phyloP scores from a whole-genome alignment of 1,140 invertebrate species.

The Coelopa frigida region DNA sequence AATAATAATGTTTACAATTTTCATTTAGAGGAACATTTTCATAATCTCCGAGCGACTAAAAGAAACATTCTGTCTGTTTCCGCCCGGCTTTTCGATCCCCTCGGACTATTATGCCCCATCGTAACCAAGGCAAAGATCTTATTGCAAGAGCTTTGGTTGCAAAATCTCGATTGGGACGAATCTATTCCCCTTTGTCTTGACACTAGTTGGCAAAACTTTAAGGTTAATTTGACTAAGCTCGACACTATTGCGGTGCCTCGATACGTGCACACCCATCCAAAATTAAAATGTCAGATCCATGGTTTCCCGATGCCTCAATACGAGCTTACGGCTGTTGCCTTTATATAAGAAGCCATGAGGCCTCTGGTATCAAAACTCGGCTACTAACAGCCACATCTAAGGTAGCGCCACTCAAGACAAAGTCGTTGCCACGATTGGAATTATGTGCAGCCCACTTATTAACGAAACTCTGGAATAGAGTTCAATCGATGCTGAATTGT shows the following conservation, averaged over 20 bases:
- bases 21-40: background rate
- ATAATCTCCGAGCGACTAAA: background rate
- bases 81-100: conserved; percentile 43
- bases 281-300: too few relatives aligned
- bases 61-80: conserved; percentile 18
- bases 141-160: conserved; percentile 43
- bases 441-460: conserved; percentile 16
- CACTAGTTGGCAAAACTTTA: conserved; percentile 18
- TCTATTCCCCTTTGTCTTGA: conserved; percentile 22
- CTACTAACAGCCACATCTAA: conserved; percentile 15
- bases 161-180: conserved; percentile 44
- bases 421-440: conserved; percentile 17
- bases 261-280: too few relatives aligned
- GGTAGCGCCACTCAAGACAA: conserved; percentile 13
- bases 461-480: conserved; percentile 12
- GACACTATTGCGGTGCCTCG: conserved; percentile 26
- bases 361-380: background rate
- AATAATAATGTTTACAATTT: conserved; percentile 5
- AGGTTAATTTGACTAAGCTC: conserved; percentile 12
- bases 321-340: conserved; percentile 32
- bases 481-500: too few relatives aligned
- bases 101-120: conserved; percentile 43
- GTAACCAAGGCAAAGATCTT: conserved; percentile 42
- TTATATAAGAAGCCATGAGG: conserved; percentile 24
- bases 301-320: conserved; percentile 28